phyloP scores from a whole-genome alignment of 2,113 vertebrate genomes.

The Ivindomyrus marchei region DNA sequence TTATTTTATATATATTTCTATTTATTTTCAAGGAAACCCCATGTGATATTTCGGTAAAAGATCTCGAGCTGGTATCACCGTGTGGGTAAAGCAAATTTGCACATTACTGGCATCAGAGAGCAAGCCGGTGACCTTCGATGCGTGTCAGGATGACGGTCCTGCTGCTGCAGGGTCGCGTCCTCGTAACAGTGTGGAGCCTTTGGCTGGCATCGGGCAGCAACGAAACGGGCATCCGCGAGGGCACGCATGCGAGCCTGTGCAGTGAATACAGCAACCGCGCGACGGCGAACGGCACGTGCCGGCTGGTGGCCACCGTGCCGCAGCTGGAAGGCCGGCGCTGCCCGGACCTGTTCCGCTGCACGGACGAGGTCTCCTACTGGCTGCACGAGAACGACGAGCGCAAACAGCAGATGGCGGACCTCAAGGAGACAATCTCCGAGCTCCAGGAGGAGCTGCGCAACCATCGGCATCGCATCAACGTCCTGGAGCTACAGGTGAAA shows the following conservation, averaged over 20 bases:
- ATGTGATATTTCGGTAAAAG: background rate
- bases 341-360: constrained; percentile 77
- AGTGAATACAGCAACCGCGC: constrained; percentile 74
- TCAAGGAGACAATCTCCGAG: constrained; percentile 68
- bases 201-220: constrained; percentile 32
- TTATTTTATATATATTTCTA: background rate
- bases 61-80: background rate
- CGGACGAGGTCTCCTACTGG: constrained; percentile 77
- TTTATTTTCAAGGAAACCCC: background rate
- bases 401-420: constrained; percentile 64
- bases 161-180: background rate
- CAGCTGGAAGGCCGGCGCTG: constrained; percentile 66
- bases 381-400: constrained; percentile 73
- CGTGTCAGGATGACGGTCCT: background rate
- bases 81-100: background rate
- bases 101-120: background rate
- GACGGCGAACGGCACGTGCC: constrained; percentile 67
- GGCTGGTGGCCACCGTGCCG: constrained; percentile 66
- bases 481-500: constrained; percentile 65
- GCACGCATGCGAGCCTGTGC: constrained; percentile 48
- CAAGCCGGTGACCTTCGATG: background rate
- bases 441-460: constrained; percentile 75
- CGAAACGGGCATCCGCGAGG: constrained; percentile 30
- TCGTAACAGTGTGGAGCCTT: background rate
- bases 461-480: constrained; percentile 69